A percentile compares a stretch with the other conserved stretches of the same genome.
Conservation (phyloP, 1,140 invertebrate genomes). For the Rhopalosiphum padi region DNA sequence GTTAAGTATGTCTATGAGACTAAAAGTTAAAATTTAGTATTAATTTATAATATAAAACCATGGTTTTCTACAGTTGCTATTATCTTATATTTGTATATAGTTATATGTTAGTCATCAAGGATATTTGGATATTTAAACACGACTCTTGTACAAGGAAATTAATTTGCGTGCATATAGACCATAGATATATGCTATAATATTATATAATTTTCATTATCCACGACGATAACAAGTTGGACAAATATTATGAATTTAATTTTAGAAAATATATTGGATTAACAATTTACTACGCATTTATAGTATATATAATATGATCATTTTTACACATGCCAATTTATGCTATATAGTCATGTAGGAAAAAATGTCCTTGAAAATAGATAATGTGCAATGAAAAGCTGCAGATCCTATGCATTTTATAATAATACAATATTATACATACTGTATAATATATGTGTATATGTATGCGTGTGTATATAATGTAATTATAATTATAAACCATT, state of each 20-base stretch:
- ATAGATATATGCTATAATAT: not conserved
- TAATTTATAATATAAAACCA: no score
- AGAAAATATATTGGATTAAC: not conserved
- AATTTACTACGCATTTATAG: not conserved
- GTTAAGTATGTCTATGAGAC: not conserved
- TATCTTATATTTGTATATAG: not conserved
- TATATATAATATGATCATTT: not conserved
- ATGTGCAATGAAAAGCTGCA: slow-evolving; percentile 23
- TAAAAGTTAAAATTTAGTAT: not conserved
- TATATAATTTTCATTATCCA: not conserved
- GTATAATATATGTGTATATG: not conserved
- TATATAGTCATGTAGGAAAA: not conserved
- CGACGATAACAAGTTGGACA: not conserved
- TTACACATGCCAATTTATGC: not conserved
- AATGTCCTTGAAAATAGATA: slow-evolving; percentile 7
- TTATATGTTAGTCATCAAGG: not conserved
- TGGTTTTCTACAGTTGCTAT: not conserved
- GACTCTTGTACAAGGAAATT: slow-evolving; percentile 26
- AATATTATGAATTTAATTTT: slow-evolving; percentile 26
- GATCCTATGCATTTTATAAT: slow-evolving; percentile 15
- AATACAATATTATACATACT: not conserved
- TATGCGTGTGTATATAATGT: no score
- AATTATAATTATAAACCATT: not conserved
- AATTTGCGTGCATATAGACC: not conserved
- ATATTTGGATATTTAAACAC: slow-evolving; percentile 41